Conservation (phyloP, 2,797 vertebrate genomes). For the Anabacerthia variegaticeps region DNA sequence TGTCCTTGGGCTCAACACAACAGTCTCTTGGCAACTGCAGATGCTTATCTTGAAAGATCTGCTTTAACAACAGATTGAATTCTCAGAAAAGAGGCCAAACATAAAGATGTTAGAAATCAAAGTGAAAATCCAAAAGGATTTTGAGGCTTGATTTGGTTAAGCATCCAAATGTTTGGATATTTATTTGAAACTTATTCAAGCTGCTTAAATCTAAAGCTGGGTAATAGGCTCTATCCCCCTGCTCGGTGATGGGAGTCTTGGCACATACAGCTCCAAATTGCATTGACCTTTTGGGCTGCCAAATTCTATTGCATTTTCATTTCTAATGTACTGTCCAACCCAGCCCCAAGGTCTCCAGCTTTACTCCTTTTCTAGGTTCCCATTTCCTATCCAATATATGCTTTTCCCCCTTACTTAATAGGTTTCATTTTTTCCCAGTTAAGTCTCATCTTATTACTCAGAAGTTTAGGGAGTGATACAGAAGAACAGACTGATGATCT, state of each 20-base stretch:
- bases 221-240: slow-evolving; percentile 20
- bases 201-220: slow-evolving; percentile 35
- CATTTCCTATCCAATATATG: slow-evolving; percentile 5
- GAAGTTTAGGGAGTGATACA: not conserved
- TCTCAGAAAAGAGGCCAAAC: slow-evolving; percentile 52
- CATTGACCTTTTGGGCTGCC: slow-evolving; percentile 68
- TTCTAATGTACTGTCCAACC: slow-evolving; percentile 60
- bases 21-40: slow-evolving; percentile 48
- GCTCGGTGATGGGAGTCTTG: not conserved
- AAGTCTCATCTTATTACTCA: slow-evolving; percentile 5
- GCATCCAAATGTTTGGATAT: slow-evolving; percentile 54
- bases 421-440: not conserved
- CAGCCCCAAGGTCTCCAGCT: slow-evolving; percentile 41
- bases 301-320: slow-evolving; percentile 63
- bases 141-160: slow-evolving; percentile 58
- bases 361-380: not conserved
- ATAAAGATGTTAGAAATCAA: slow-evolving; percentile 60
- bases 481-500: not conserved
- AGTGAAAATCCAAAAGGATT: slow-evolving; percentile 9
- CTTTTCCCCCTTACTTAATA: not conserved
- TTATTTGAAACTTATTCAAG: slow-evolving; percentile 65
- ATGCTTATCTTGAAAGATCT: slow-evolving; percentile 43
- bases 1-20: slow-evolving; percentile 15
- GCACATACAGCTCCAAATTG: slow-evolving; percentile 50
- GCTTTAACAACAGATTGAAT: slow-evolving; percentile 48